phyloP scores from a whole-genome alignment of 2,888 invertebrate species.

The Drosophila phalerata region DNA sequence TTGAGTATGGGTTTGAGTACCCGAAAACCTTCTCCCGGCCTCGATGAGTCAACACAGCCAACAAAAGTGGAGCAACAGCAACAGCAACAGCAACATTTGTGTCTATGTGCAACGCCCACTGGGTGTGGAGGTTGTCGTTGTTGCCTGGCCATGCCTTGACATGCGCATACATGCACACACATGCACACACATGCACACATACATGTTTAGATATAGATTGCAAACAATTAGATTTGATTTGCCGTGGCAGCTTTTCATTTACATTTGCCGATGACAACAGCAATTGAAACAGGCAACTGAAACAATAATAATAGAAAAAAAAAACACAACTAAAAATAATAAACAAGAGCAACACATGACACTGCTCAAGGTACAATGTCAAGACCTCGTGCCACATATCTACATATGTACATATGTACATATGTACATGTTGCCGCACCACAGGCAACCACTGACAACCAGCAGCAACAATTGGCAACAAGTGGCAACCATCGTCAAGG shows the following conservation, averaged over 20 bases:
- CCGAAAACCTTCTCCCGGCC: slow-evolving; percentile 49
- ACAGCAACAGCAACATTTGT: slow-evolving; percentile 38
- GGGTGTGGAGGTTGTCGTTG: slow-evolving; percentile 63
- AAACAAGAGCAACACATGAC: slow-evolving; percentile 53
- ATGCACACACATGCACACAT: not conserved
- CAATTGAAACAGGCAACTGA: slow-evolving; percentile 24
- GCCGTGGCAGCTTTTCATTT: slow-evolving; percentile 67
- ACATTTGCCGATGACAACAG: slow-evolving; percentile 57
- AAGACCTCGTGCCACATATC: slow-evolving; percentile 74
- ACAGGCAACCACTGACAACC: slow-evolving; percentile 8
- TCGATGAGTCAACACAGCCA: slow-evolving; percentile 59
- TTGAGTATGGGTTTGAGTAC: not conserved
- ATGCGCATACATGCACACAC: slow-evolving; percentile 11
- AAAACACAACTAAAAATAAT: not conserved
- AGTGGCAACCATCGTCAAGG: slow-evolving; percentile 4
- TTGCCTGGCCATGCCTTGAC: slow-evolving; percentile 60
- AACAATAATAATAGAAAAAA: slow-evolving; percentile 4
- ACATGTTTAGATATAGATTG: slow-evolving; percentile 3
- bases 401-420: too few species aligned
- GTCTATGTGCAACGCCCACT: slow-evolving; percentile 68
- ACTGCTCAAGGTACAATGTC: slow-evolving; percentile 79
- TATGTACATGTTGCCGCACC: not conserved
- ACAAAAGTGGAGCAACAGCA: slow-evolving; percentile 59
- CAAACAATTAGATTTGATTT: slow-evolving; percentile 65
- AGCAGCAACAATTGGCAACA: slow-evolving; percentile 4